phyloP scores from a whole-genome alignment of 1,140 invertebrate species.

The Orchesella cincta region DNA sequence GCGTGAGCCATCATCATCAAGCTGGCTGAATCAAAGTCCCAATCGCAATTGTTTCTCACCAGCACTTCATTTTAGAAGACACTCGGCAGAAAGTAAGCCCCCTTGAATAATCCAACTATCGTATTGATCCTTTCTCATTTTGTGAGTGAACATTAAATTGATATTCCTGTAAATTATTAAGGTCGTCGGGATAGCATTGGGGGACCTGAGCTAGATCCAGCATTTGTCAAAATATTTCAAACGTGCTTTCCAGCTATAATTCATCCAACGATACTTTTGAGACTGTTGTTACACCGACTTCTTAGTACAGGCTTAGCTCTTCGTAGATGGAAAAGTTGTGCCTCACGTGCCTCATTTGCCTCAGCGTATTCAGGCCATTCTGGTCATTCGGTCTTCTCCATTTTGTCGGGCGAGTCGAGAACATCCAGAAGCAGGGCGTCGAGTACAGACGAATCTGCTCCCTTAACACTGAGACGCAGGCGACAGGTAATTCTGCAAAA shows the following conservation, averaged over 20 bases:
- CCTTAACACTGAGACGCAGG: slow-evolving; percentile 56
- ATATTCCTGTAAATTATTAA: not conserved
- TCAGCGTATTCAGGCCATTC: slow-evolving; percentile 53
- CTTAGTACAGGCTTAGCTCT: slow-evolving; percentile 59
- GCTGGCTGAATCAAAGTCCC: slow-evolving; percentile 50
- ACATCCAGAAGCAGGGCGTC: slow-evolving; percentile 56
- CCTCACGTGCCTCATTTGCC: slow-evolving; percentile 56
- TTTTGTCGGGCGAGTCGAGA: slow-evolving; percentile 50
- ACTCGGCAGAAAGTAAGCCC: slow-evolving; percentile 49
- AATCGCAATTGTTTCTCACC: slow-evolving; percentile 47
- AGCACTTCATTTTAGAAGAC: slow-evolving; percentile 45
- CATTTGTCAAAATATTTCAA: slow-evolving; percentile 57
- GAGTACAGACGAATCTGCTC: slow-evolving; percentile 56
- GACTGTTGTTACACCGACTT: slow-evolving; percentile 64
- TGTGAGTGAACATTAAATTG: not conserved
- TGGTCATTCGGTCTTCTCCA: slow-evolving; percentile 50
- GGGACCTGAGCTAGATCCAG: slow-evolving; percentile 50
- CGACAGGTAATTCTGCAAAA: slow-evolving; percentile 53
- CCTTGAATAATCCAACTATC: too few species aligned
- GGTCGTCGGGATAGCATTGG: slow-evolving; percentile 50
- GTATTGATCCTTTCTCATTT: too few species aligned
- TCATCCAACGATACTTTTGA: slow-evolving; percentile 64
- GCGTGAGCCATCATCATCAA: slow-evolving; percentile 45
- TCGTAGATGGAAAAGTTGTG: slow-evolving; percentile 58
- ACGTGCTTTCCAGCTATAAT: slow-evolving; percentile 61